These are phyloP conservation scores for Neodon shergylaensis DNA, from an alignment of 2,113 vertebrate genomes.

Conservation along the genomic window DNA sequence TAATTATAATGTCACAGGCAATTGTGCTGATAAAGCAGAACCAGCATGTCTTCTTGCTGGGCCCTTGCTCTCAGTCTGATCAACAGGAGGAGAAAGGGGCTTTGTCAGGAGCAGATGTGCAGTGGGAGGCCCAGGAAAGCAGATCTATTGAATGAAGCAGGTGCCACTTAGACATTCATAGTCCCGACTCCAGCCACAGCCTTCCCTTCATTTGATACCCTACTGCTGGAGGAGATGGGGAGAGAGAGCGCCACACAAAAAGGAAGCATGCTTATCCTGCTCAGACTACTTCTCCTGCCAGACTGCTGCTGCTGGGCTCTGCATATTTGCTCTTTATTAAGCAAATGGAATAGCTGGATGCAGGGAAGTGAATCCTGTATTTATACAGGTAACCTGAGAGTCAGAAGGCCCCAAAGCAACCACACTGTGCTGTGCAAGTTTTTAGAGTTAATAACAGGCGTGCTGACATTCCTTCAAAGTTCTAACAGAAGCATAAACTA, in stretches of 20 bases:
- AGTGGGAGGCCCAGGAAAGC: constrained; percentile 74
- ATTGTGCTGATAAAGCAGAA: constrained; percentile 71
- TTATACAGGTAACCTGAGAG: constrained; percentile 69
- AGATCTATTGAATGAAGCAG: constrained; percentile 77
- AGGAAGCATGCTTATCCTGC: constrained; percentile 69
- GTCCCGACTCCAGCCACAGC: constrained; percentile 66
- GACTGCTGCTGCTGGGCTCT: constrained; percentile 68
- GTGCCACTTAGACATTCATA: constrained; percentile 77
- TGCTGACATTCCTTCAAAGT: constrained; percentile 68
- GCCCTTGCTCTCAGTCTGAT: constrained; percentile 61
- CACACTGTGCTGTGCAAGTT: constrained; percentile 3
- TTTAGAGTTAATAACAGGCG: constrained; percentile 64
- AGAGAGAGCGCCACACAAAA: constrained; percentile 66
- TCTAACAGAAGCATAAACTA: neutral
- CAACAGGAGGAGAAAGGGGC: constrained; percentile 75
- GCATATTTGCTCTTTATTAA: constrained; percentile 75
- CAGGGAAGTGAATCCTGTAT: constrained; percentile 59
- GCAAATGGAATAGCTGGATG: constrained; percentile 47
- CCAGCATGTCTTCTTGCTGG: constrained; percentile 36
- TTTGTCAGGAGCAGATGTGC: constrained; percentile 79
- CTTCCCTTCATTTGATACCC: constrained; percentile 77
- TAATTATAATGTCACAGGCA: constrained; percentile 71
- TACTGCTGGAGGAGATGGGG: constrained; percentile 59
- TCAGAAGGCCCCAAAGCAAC: constrained; percentile 17
- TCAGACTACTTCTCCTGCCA: constrained; percentile 75